Evolutionary conservation across 2,888 invertebrate species (phyloP), one percentile per base, ranked within the genome.

Genomic region (Dexiosoma caninum): DNA sequence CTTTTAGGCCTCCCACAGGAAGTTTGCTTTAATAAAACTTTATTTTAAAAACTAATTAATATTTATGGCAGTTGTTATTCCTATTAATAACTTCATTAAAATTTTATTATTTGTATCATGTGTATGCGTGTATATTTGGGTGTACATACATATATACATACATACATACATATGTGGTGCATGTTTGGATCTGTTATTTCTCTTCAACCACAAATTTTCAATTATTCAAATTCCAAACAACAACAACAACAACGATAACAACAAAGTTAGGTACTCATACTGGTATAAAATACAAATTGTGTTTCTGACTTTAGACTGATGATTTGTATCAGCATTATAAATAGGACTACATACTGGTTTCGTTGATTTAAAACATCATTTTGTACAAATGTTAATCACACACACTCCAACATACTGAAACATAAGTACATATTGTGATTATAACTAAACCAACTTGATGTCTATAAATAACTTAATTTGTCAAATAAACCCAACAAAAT

Each of bases 191-290:
- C n/a, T n/a, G n/a, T n/a, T n/a, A n/a, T n/a, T n/a, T n/a, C 7
- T 53, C 1, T 16, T 27, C 27, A 70, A 49, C 64, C 57, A 71
- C 40, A 66, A 71, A 71, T 71, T 78, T 71, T 78, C 57, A 64
- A 78, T 71, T 71, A 78, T 78, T 78, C n/a, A 10, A 53, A 60
- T 60, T 7, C 10, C 67, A 46, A 40, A 37, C 37, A 42, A 21
- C 12, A 49, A 49, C 62, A 42, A 12, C 9, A 35, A 46, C 35
- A 37, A 74, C 49, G 57, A 27, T 21, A 16, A 8, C 8, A 14
- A n/a, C n/a, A n/a, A n/a, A n/a, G n/a, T n/a, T n/a, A n/a, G n/a
- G n/a, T n/a, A n/a, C n/a, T n/a, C n/a, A n/a, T n/a, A n/a, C 42
- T 55, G 35, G 37, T 53, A 67, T 32, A 46, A 67, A 59, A 21